Evolutionary conservation across 2,888 invertebrate genomes (phyloP).

Genomic region (Hedychridium roseum): DNA sequence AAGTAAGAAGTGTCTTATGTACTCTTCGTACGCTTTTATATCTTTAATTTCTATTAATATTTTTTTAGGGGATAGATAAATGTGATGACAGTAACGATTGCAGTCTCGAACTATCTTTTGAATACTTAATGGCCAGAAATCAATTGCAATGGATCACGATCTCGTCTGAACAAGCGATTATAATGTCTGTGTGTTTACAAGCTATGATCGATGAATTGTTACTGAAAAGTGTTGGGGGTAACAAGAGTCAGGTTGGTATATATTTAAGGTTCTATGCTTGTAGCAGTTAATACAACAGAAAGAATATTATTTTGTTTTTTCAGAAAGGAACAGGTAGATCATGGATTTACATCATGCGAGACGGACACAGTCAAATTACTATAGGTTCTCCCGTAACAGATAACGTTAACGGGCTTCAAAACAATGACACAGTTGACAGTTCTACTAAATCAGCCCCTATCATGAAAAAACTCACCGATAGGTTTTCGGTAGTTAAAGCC

Average conservation of each 20-base stretch:
- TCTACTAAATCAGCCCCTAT: conserved; percentile 68
- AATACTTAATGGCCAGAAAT: conserved; percentile 92
- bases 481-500: conserved; percentile 74
- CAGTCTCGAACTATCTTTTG: conserved; percentile 86
- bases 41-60: not conserved
- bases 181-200: conserved; percentile 95
- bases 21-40: not conserved
- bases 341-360: conserved; percentile 77
- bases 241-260: conserved; percentile 61
- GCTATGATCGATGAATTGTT: conserved; percentile 94
- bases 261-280: conserved; percentile 5
- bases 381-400: conserved; percentile 68
- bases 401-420: conserved; percentile 61
- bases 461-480: conserved; percentile 78
- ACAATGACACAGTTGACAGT: conserved; percentile 28
- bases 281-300: not conserved
- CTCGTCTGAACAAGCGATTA: conserved; percentile 88
- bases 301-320: conserved; percentile 16
- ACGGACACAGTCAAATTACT: conserved; percentile 75
- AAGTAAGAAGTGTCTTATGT: conserved; percentile 66
- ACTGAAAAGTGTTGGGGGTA: conserved; percentile 74
- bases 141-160: conserved; percentile 94
- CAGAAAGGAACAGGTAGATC: conserved; percentile 62
- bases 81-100: conserved; percentile 47
- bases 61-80: conserved; percentile 44